Evolutionary conservation across 2,888 invertebrate genomes (phyloP), one percentile per base, ranked within the genome.

Genomic region (Capitulum mitella): DNA sequence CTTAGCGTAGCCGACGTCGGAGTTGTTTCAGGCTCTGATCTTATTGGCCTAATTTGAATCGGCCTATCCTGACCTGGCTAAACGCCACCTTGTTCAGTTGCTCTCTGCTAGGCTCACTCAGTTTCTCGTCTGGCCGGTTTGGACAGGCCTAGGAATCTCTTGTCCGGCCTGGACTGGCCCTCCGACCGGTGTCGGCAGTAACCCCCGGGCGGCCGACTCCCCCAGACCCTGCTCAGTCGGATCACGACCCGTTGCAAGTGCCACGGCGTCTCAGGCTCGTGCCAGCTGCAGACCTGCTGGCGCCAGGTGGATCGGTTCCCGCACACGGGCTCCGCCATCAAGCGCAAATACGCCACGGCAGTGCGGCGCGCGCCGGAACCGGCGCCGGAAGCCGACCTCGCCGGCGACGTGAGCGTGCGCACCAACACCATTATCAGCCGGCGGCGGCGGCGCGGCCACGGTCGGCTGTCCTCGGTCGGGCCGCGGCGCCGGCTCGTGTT

Each of bases 161-260:
- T n/a, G n/a, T n/a, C n/a, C n/a, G n/a, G n/a, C n/a, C n/a, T n/a
- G n/a, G n/a, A n/a, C n/a, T n/a, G n/a, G n/a, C n/a, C n/a, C n/a
- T n/a, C n/a, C n/a, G n/a, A n/a, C n/a, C n/a, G n/a, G n/a, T n/a
- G n/a, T n/a, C n/a, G n/a, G n/a, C n/a, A n/a, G n/a, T n/a, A n/a
- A n/a, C n/a, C n/a, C n/a, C n/a, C n/a, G n/a, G n/a, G n/a, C n/a
- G n/a, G n/a, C n/a, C n/a, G n/a, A 40, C 64, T 40, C 1, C 40
- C 70, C 81, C 91, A 97, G 97, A 96, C 96, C 87, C 97, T 97
- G 82, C 92, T 92, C 83, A 89, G 92, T 78, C 93, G 94, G 87
- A 95, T 97, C 95, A 90, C 92, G 78, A 93, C 95, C 85, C 96
- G 97, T 87, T 98, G 98, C 89, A 98, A 98, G 88, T 98, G 98